Conservation (phyloP, 1,140 invertebrate species). For the Polypedilum pembai region DNA sequence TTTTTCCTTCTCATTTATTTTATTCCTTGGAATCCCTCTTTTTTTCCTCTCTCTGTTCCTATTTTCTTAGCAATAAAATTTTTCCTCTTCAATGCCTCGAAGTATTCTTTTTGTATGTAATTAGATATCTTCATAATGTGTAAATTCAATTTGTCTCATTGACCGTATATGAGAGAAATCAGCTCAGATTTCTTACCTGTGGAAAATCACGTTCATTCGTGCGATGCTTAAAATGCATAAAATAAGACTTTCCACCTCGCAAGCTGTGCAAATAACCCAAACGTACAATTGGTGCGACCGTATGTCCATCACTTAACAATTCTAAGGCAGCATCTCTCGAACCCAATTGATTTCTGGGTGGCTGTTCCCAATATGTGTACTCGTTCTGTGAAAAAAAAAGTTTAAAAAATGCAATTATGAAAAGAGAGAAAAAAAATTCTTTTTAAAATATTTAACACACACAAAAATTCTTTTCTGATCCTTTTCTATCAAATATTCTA, state of each 20-base stretch:
- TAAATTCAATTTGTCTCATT: too few species aligned
- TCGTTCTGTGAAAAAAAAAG: conserved; percentile 55
- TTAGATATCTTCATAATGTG: neutral
- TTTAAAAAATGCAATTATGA: neutral
- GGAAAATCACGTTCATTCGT: conserved; percentile 65
- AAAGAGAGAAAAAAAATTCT: neutral
- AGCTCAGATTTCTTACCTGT: conserved; percentile 50
- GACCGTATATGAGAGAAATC: too few species aligned
- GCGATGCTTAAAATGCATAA: conserved; percentile 81
- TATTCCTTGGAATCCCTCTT: conserved; percentile 21
- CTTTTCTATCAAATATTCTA: too few species aligned
- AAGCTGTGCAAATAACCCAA: conserved; percentile 72
- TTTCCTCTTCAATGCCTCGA: neutral
- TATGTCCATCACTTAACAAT: conserved; percentile 78
- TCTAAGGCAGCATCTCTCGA: conserved; percentile 67
- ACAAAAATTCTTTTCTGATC: too few species aligned
- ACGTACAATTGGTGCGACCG: conserved; percentile 66
- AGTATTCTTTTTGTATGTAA: neutral
- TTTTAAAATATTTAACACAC: neutral
- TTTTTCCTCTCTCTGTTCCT: neutral
- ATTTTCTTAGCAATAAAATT: neutral
- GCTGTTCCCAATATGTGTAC: conserved; percentile 88
- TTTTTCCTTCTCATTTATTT: conserved; percentile 26
- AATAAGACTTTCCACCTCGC: conserved; percentile 69
- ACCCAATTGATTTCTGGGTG: conserved; percentile 61